Evolutionary conservation across 2,113 vertebrate species (phyloP), one percentile per base, ranked within the genome.

Genomic region (Cebus imitator): DNA sequence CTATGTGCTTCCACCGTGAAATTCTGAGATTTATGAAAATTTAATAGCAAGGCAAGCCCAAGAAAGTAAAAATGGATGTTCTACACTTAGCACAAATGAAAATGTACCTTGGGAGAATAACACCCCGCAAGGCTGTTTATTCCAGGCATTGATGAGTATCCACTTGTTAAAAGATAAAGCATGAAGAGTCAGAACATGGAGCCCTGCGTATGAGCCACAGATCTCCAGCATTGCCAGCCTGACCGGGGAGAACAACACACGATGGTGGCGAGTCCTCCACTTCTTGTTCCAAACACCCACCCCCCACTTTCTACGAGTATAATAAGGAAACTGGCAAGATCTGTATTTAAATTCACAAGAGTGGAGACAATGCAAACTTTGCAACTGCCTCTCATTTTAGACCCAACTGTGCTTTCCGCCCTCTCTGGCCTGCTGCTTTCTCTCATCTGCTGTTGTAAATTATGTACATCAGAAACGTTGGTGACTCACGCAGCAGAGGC

Each of bases 371-470:
- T 79, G 40, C 68, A 78, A 89, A 96, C 35, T 87, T 1, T 0
- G 98, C 93, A 90, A 81, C 35, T 12, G 40, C 68, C 85, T 89
- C 82, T 96, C 94, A 64, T 91, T 97, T 93, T 40, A 90, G 87
- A 48, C 48, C 66, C 61, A 17, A 92, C 94, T 98, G 94, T 95
- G 73, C 91, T 93, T 93, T 16, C 72, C 94, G 3, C 93, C 84
- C 84, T 83, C 88, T 76, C 79, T 82, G 66, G 94, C 93, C 97
- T 79, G 66, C 94, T 96, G 92, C 93, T 98, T 48, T 30, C 48
- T 68, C 58, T 98, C 96, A 79, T 81, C 95, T 95, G 83, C 73
- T 89, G 27, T 70, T 96, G 57, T 96, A 97, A 98, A 97, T 95
- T 83, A 10, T 40, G 30, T 79, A 43, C 70, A 64, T 97, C 86